Percentiles rank a stretch among this genome's conserved stretches.
Conservation (phyloP, 2,888 invertebrate species). For the Drosophila setosimentum region DNA sequence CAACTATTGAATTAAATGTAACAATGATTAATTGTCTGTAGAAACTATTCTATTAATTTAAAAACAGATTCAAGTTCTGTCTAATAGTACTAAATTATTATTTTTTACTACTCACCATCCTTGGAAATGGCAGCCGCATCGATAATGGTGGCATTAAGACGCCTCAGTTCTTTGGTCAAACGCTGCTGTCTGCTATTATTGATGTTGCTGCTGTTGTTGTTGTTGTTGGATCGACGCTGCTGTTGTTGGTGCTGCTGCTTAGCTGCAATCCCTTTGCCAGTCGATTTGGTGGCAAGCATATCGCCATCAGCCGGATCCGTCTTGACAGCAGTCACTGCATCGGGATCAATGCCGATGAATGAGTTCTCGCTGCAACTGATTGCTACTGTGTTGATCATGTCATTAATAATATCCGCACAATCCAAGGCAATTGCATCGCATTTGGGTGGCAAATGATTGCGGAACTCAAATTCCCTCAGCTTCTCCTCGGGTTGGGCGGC, state of each 20-base stretch:
- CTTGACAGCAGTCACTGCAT: conserved; percentile 43
- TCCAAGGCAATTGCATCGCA: conserved; percentile 49
- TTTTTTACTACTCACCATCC: conserved; percentile 54
- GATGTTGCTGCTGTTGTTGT: conserved; percentile 9
- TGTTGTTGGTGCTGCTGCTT: conserved; percentile 8
- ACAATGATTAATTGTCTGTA: not conserved
- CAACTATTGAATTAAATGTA: not conserved
- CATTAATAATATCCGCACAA: conserved; percentile 85
- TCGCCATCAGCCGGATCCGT: conserved; percentile 24
- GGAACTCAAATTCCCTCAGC: conserved; percentile 76
- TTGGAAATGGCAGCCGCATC: conserved; percentile 84
- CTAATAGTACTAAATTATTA: not conserved
- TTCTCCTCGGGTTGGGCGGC: conserved; percentile 40
- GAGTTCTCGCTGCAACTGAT: conserved; percentile 87
- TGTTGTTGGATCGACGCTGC: conserved; percentile 1
- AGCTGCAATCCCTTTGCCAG: conserved; percentile 20
- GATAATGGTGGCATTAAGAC: conserved; percentile 89
- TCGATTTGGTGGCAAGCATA: conserved; percentile 2
- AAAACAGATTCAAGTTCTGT: not conserved
- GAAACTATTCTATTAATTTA: not conserved
- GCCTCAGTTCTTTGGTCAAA: conserved; percentile 86
- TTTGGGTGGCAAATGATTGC: conserved; percentile 42
- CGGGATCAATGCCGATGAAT: conserved; percentile 82
- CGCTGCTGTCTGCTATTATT: conserved; percentile 73
- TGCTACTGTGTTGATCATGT: conserved; percentile 88